Evolutionary conservation across 2,888 invertebrate species (phyloP).

Genomic region (Timandra comae): DNA sequence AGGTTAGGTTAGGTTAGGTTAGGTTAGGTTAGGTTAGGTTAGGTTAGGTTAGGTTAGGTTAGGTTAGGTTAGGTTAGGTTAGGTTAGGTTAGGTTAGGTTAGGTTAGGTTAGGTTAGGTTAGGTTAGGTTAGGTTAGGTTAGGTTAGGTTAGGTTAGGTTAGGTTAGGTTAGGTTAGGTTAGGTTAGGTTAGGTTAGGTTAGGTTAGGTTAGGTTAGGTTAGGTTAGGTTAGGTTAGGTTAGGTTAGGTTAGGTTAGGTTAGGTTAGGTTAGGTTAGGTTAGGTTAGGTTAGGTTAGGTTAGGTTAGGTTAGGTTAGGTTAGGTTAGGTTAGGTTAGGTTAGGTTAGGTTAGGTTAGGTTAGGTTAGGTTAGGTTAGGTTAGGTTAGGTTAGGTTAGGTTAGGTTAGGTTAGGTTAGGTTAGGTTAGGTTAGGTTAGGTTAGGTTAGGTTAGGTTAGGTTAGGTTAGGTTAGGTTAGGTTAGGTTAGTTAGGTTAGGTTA

Average conservation of each 20-base stretch:
- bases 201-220: slow-evolving; percentile 8
- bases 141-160: slow-evolving; percentile 9
- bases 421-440: slow-evolving; percentile 11
- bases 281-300: slow-evolving; percentile 3
- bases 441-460: slow-evolving; percentile 9
- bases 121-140: slow-evolving; percentile 7
- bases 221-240: slow-evolving; percentile 7
- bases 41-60: slow-evolving; percentile 3
- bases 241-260: slow-evolving; percentile 3
- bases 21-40: slow-evolving; percentile 6
- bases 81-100: slow-evolving; percentile 3
- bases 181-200: slow-evolving; percentile 9
- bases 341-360: slow-evolving; percentile 3
- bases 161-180: slow-evolving; percentile 9
- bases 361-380: slow-evolving; percentile 3
- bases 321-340: slow-evolving; percentile 3
- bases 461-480: slow-evolving; percentile 9
- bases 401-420: slow-evolving; percentile 12
- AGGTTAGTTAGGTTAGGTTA: slow-evolving; percentile 5
- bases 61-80: slow-evolving; percentile 3
- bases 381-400: slow-evolving; percentile 4
- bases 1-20: slow-evolving; percentile 1
- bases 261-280: slow-evolving; percentile 12
- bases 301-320: slow-evolving; percentile 5
- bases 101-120: slow-evolving; percentile 4